Base-by-base conservation (phyloP, 1,140 invertebrate genomes). In the Linepithema humile region DNA sequence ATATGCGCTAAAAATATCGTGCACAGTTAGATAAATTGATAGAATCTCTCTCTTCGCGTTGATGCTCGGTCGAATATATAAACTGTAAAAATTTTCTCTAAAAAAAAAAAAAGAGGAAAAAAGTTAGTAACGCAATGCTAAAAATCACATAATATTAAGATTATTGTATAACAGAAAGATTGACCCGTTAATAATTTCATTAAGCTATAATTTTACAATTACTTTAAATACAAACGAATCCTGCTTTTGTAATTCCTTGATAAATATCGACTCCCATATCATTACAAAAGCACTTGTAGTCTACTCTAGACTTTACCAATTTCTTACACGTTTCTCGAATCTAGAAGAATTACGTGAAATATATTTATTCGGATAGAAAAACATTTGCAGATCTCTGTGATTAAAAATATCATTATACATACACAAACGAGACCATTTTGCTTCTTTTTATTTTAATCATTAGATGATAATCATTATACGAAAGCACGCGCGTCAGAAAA, bases 331-430 rank as follows among this genome's bases (percentile, higher is more conserved):
- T 78, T 69, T 78, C n/a, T 15, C 62, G 23, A 43, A 69, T 80
- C 75, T 70, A 55, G 62, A 67, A 35, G 35, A 43, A 55, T 80
- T 55, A 55, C 48, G 20, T n/a, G 64, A 80, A 75, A 80, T 69
- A 80, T 35, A 69, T 80, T 55, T 80, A 70, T 70, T 69, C 12
- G n/a, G 53, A 70, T 80, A 80, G 35, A 80, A 80, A 80, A 80
- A 70, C 75, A 77, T 77, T 65, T 15, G 64, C 48, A 80, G 70
- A 80, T 32, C n/a, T 55, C 23, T 53, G 43, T 70, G 64, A 80
- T 80, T 80, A 80, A 69, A 80, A 80, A 80, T 57, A 70, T 80
- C 35, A n/a, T 69, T 69, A 80, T 69, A 80, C 64, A 43, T 70
- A 80, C 35, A 80, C 35, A 80, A 80, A 80, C 1, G 26, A 69